Evolutionary conservation across 2,797 vertebrate species (phyloP), one percentile per base, ranked within the genome.

Genomic region (Psittacula derbiana): DNA sequence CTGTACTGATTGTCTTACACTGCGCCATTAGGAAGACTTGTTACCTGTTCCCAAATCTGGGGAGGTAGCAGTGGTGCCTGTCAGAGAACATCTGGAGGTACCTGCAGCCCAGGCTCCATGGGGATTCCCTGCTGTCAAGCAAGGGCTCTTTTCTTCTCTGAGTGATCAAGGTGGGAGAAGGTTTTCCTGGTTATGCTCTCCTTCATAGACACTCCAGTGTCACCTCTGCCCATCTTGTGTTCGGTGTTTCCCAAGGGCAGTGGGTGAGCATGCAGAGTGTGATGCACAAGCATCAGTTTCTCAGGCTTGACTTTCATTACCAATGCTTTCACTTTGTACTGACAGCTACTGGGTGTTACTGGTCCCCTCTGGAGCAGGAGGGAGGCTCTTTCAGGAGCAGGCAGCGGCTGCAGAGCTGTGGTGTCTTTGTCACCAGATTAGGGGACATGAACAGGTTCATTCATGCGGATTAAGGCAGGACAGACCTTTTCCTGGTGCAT

Each of bases 41-140:
- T 64, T 0, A 2, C 7, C 0, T 0, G 1, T 15, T 81, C 25
- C 44, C 36, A 21, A 4, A 13, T 11, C 50, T 16, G n/a, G 23
- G 55, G 7, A 58, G 55, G 23, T 16, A 24, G 21, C 57, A 25
- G 57, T 25, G 33, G 57, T 36, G 23, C 9, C 57, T 27, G 24
- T 11, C 2, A 3, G 31, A 16, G 55, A 40, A 11, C 4, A 2
- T 3, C 38, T 9, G 2, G 6, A 19, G 16, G 18, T 8, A 6
- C 18, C 58, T 28, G 27, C 50, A 66, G 60, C 21, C 44, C n/a
- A 3, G 0, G 3, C 40, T 65, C 12, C 28, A 1, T 5, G 5
- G 31, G 38, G 7, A 18, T 57, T 72, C 41, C 36, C 72, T 31
- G 28, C 2, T 33, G 14, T 23, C 16, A 14, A 4, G 7, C 2